Evolutionary conservation across 2,113 vertebrate genomes (phyloP).

Genomic region (Labeo rohita): DNA sequence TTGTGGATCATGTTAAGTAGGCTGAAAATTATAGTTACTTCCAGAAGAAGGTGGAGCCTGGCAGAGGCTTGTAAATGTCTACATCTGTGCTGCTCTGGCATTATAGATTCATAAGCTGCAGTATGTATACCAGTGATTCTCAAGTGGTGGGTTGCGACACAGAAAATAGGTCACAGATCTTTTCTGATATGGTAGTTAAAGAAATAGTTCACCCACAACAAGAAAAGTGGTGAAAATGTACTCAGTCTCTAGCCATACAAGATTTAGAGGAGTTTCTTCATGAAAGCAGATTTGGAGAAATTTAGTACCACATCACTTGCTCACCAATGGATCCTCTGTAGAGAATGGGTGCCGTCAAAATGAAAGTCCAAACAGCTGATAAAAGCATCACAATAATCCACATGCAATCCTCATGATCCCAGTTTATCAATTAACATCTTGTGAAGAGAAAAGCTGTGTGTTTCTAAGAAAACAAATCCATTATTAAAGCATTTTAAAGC

Average conservation of each 20-base stretch:
- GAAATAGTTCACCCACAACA: neutral
- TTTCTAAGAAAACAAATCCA: no score
- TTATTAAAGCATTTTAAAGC: no score
- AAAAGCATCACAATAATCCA: no score
- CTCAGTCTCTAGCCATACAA: no score
- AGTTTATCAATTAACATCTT: no score
- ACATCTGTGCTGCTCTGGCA: neutral
- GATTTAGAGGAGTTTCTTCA: neutral
- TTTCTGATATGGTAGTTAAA: neutral
- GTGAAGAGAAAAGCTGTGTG: no score
- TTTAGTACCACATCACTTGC: neutral
- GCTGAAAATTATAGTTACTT: constrained; percentile 40
- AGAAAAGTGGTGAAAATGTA: neutral
- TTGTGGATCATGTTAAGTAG: constrained; percentile 1
- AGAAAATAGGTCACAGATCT: constrained; percentile 8
- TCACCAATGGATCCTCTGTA: neutral
- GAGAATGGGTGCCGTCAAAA: no score
- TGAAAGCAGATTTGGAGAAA: neutral
- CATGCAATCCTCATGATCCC: no score
- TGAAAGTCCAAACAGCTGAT: no score
- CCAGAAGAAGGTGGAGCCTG: constrained; percentile 2
- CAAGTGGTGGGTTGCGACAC: neutral
- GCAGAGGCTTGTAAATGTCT: neutral
- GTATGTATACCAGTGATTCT: neutral
- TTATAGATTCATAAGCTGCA: constrained; percentile 14